These are phyloP conservation scores for Laspeyria flexula DNA, from an alignment of 2,888 invertebrate genomes.

Conservation along the genomic window DNA sequence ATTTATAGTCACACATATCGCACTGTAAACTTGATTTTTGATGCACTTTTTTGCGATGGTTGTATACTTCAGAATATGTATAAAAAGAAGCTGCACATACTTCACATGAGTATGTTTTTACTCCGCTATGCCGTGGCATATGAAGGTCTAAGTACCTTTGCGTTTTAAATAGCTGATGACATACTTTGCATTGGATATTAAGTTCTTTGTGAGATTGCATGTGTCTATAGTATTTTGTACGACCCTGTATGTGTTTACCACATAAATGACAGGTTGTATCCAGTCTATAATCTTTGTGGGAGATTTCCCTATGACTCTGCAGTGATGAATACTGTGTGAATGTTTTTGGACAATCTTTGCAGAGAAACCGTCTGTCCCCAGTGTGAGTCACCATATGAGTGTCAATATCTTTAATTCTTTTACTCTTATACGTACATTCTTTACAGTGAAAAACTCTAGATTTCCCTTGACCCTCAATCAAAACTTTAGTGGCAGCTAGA, in stretches of 20 bases:
- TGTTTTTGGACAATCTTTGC: conserved; percentile 58
- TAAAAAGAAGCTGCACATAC: conserved; percentile 67
- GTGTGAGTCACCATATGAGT: conserved; percentile 62
- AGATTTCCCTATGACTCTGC: conserved; percentile 59
- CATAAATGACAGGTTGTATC: conserved; percentile 69
- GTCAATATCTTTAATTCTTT: conserved; percentile 59
- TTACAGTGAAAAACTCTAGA: conserved; percentile 49
- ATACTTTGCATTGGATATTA: conserved; percentile 31
- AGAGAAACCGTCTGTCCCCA: conserved; percentile 64
- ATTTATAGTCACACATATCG: conserved; percentile 62
- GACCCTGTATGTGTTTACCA: conserved; percentile 65
- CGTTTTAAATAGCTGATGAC: conserved; percentile 52
- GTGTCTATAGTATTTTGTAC: conserved; percentile 60
- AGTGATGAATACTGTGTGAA: conserved; percentile 67
- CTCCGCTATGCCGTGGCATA: conserved; percentile 64
- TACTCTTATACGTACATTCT: conserved; percentile 61
- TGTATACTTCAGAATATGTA: conserved; percentile 63
- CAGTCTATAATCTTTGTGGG: conserved; percentile 55
- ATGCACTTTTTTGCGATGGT: conserved; percentile 62
- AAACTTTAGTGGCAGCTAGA: conserved; percentile 39
- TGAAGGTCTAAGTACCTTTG: conserved; percentile 51
- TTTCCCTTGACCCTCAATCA: conserved; percentile 60
- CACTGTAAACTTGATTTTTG: conserved; percentile 55
- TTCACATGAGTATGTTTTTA: conserved; percentile 67
- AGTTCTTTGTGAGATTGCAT: conserved; percentile 51